Evolutionary conservation across 2,113 vertebrate genomes (phyloP), one percentile per base, ranked within the genome.

Genomic region (Trinectes maculatus): DNA sequence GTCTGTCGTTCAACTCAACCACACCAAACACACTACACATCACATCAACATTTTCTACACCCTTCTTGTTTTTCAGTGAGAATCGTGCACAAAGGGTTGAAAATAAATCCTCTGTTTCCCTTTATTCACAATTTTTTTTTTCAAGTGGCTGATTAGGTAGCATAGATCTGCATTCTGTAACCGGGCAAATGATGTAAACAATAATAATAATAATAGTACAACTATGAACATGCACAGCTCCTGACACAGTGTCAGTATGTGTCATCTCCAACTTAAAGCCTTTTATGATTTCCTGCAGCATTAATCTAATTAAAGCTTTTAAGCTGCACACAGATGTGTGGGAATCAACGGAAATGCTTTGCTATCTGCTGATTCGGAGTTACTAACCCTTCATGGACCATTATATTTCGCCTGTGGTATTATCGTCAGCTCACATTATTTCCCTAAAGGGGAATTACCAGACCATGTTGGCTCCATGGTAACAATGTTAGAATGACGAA

Each of bases 401-500:
- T 46, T 53, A 28, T 44, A 26, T 60, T 59, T 72, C 9, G 21
- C 13, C 15, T 4, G 22, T 8, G 19, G 21, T 33, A 11, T 60
- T 46, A 42, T 37, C 31, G 60, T 51, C 29, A 44, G 16, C n/a
- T 60, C 37, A 54, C 13, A 24, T 57, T 67, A 44, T 47, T 29
- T 54, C 22, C 33, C 46, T 42, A 19, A 42, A 56, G 55, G 63
- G 8, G 46, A 51, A 49, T n/a, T 44, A n/a, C 21, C 22, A 19
- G 46, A 53, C 34, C 46, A 31, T 48, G 42, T 24, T 65, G 6
- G 43, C 67, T 70, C 12, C 28, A 11, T 58, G n/a, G 25, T 43
- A 71, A 77, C 47, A 55, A 25, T 16, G 16, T 52, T 55, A 34
- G n/a, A 56, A 47, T 24, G 66, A 56, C 28, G 43, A n/a, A n/a